Evolutionary conservation across 2,113 vertebrate species (phyloP).

Genomic region (Malurus melanocephalus): DNA sequence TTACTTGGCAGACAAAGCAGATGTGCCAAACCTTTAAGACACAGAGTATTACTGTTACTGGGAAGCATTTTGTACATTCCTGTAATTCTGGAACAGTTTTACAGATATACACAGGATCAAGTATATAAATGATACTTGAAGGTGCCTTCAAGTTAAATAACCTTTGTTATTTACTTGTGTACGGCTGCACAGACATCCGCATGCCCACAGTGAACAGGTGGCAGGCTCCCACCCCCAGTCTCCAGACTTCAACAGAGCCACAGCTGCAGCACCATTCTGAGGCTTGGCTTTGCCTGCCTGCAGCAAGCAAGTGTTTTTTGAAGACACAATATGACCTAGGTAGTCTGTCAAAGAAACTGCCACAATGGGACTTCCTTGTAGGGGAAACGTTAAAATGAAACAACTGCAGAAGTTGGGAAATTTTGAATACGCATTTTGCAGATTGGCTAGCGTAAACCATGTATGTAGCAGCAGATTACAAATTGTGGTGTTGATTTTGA

Average conservation of each 20-base stretch:
- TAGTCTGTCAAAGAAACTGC: background rate
- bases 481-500: background rate
- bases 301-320: background rate
- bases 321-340: constrained; percentile 3
- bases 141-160: background rate
- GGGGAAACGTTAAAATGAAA: background rate
- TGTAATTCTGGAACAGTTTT: background rate
- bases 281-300: background rate
- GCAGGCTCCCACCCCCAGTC: background rate
- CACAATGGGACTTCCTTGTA: background rate
- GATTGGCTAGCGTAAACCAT: background rate
- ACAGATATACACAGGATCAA: background rate
- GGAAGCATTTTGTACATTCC: background rate
- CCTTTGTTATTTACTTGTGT: background rate
- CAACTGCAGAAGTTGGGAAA: rapidly evolving
- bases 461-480: background rate
- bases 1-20: background rate
- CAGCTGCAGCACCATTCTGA: background rate
- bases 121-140: background rate
- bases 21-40: background rate
- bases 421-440: background rate
- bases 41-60: background rate
- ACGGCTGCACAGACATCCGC: background rate
- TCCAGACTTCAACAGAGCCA: background rate
- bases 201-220: rapidly evolving